These are phyloP conservation scores for Pyrrhia umbra DNA, from an alignment of 2,888 invertebrate genomes.

Conservation along the genomic window DNA sequence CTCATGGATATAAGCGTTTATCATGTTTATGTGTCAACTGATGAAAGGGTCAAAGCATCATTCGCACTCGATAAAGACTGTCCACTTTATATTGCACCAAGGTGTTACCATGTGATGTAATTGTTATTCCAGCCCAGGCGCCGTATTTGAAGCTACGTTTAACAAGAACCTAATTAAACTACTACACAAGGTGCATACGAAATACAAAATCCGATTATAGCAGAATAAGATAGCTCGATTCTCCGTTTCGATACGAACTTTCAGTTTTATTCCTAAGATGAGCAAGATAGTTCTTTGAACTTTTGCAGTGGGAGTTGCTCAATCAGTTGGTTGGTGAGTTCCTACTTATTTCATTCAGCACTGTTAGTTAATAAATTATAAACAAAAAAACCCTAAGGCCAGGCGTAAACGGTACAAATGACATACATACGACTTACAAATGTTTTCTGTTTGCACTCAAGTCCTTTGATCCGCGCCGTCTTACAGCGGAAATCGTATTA, in stretches of 20 bases:
- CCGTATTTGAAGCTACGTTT: background rate
- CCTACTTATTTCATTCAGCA: conserved; percentile 5
- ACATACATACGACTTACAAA: conserved; percentile 47
- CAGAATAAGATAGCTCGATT: background rate
- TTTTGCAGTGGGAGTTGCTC: background rate
- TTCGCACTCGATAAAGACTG: background rate
- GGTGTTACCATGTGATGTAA: background rate
- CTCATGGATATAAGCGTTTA: conserved; percentile 16
- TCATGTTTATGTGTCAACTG: conserved; percentile 18
- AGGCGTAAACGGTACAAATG: conserved; percentile 38
- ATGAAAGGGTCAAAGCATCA: conserved; percentile 9
- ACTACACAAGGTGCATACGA: background rate
- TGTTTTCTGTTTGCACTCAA: conserved; percentile 52
- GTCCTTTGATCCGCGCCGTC: conserved; percentile 59
- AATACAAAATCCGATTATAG: background rate
- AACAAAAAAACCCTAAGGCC: conserved; percentile 24
- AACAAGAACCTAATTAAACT: background rate
- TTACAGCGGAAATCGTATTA: conserved; percentile 57
- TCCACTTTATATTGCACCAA: background rate
- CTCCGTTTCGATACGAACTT: background rate
- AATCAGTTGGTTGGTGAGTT: background rate
- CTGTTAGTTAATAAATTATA: conserved; percentile 32
- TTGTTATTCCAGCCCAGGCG: background rate
- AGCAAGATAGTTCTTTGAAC: background rate
- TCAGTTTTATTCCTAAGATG: background rate